phyloP scores from a whole-genome alignment of 2,113 vertebrate genomes.

The Phylloscopus trochilus region DNA sequence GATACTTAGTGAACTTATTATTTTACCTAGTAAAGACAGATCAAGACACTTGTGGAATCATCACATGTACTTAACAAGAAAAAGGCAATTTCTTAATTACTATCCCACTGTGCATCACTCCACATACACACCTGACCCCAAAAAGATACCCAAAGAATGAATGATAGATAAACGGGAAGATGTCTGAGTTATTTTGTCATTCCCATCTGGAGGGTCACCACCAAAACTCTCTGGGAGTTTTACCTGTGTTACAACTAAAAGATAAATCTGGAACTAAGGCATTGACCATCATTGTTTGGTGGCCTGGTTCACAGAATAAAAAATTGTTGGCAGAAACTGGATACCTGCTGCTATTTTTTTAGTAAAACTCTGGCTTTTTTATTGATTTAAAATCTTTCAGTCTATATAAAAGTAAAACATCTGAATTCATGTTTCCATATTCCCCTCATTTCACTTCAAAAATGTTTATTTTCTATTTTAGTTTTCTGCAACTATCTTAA shows the following conservation, averaged over 20 bases:
- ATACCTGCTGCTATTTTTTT: not conserved
- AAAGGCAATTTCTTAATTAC: not conserved
- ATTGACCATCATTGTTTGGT: not conserved
- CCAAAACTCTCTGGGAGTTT: not conserved
- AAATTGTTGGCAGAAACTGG: not conserved
- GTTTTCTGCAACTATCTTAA: not conserved
- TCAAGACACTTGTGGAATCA: not conserved
- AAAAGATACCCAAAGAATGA: not conserved
- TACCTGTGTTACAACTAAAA: not conserved
- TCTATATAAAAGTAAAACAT: not conserved
- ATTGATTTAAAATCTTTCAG: not conserved
- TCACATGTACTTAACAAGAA: not conserved
- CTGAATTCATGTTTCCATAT: not conserved
- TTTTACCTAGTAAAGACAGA: not conserved
- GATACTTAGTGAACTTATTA: not conserved
- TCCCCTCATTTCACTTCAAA: not conserved
- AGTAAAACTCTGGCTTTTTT: not conserved
- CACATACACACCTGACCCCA: rapidly evolving
- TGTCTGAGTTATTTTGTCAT: not conserved
- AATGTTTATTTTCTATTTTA: not conserved
- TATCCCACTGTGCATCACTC: not conserved
- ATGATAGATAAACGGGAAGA: not conserved
- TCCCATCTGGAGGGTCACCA: not conserved
- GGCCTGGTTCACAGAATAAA: not conserved
- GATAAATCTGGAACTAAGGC: not conserved